Base-by-base conservation (phyloP, 64 coral and sea anemone genomes). In the Anthopleura sola region DNA sequence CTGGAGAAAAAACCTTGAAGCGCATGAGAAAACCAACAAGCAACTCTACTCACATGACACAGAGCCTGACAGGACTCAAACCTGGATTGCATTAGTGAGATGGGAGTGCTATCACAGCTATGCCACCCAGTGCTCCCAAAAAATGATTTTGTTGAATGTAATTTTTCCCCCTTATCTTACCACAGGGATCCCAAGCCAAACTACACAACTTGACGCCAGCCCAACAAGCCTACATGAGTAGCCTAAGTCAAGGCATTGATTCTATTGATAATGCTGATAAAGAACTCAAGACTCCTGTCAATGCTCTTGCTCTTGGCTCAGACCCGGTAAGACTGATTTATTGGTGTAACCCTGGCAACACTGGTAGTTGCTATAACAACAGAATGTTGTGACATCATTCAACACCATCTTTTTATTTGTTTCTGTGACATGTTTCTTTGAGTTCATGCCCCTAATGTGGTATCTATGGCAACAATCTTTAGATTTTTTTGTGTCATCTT, bases 181-280 rank as follows among this genome's bases (percentile, higher is more conserved):
- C 34, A 68, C 53, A 85, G 91, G 86, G 80, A 19, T 78, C 91
- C 19, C 80, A 92, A 66, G 91, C 62, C 2, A 92, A 83, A 36
- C 81, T 92, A n/a, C 96, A 98, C 54, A 98, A 74, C 48, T 77
- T 94, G 40, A 94, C 92, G 15, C 93, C 90, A 37, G 96, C 96
- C 38, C 96, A 98, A 36, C 90, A 98, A 68, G 96, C 96, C 3
- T 98, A 94, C 68, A 93, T 94, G 86, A 85, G 96, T 34, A 94
- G 93, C 20, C 75, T 98, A 23, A 94, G 87, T 54, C 89, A 98
- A 33, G 96, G 96, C 23, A 40, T 98, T 36, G 89, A 94, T 31
- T 89, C 90, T 10, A 91, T 98, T 84, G 90, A 85, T 3, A 60
- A 82, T 18, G 90, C 96, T 57, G 90, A 94, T 55, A 75, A 98